Evolutionary conservation across 2,797 vertebrate genomes (phyloP).

Genomic region (Rallus crepitans): DNA sequence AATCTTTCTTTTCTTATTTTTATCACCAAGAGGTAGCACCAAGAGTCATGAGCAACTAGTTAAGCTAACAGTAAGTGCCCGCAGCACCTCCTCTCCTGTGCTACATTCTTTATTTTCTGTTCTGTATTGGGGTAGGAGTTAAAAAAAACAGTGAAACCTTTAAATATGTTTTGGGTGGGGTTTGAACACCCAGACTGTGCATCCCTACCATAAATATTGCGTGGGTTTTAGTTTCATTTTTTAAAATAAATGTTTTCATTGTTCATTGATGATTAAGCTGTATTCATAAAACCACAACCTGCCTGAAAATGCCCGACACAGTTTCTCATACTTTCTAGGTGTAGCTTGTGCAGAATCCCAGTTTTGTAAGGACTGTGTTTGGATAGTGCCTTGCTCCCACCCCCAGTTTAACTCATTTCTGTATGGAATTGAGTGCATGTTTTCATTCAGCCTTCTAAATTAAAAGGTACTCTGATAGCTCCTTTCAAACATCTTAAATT

Average conservation of each 20-base stretch:
- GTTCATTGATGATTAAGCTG: not conserved
- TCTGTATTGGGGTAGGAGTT: not conserved
- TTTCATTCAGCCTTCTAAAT: not conserved
- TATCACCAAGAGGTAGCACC: not conserved
- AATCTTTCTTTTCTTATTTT: not conserved
- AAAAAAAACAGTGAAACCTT: not conserved
- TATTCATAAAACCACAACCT: not conserved
- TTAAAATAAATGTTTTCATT: not conserved
- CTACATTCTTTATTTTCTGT: not conserved
- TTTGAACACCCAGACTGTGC: not conserved
- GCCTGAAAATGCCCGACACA: not conserved
- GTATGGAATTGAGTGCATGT: not conserved
- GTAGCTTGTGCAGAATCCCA: not conserved
- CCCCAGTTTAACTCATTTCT: not conserved
- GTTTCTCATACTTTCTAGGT: not conserved
- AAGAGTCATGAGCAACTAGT: not conserved
- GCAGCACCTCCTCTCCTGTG: not conserved
- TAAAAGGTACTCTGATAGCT: not conserved
- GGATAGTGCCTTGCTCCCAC: not conserved
- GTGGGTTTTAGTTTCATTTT: rapidly evolving
- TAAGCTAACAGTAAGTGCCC: rapidly evolving
- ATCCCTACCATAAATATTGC: not conserved
- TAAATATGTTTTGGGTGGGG: not conserved
- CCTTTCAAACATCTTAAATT: not conserved
- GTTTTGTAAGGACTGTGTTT: not conserved